phyloP scores from a whole-genome alignment of 2,113 vertebrate genomes.

The Muscicapa adusta region DNA sequence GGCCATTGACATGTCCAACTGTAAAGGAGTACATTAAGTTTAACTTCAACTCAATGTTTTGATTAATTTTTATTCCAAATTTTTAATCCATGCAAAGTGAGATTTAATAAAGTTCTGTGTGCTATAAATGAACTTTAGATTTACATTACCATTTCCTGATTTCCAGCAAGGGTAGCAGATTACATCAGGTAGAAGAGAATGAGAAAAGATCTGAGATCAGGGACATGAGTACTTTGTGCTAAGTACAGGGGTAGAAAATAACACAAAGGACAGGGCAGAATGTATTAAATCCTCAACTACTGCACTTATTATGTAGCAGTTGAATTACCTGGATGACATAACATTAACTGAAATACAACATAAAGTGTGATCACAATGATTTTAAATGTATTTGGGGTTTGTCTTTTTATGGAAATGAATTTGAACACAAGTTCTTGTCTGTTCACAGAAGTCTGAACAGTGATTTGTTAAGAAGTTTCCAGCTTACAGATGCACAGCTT shows the following conservation, averaged over 20 bases:
- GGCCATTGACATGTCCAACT: background rate
- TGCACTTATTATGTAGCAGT: background rate
- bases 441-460: background rate
- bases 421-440: background rate
- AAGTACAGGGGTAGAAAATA: background rate
- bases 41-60: background rate
- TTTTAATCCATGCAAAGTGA: background rate
- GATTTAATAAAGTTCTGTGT: background rate
- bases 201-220: background rate
- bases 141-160: background rate
- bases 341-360: background rate
- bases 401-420: background rate
- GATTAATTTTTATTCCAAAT: background rate
- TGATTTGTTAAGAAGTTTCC: background rate
- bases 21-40: background rate
- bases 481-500: background rate
- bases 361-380: background rate
- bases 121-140: background rate
- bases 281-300: background rate
- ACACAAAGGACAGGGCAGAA: background rate
- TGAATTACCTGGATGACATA: background rate
- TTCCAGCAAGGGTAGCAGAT: background rate
- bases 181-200: background rate
- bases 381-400: background rate
- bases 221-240: background rate